Base-by-base conservation (phyloP, 2,113 vertebrate species). In the Ivindomyrus marchei region DNA sequence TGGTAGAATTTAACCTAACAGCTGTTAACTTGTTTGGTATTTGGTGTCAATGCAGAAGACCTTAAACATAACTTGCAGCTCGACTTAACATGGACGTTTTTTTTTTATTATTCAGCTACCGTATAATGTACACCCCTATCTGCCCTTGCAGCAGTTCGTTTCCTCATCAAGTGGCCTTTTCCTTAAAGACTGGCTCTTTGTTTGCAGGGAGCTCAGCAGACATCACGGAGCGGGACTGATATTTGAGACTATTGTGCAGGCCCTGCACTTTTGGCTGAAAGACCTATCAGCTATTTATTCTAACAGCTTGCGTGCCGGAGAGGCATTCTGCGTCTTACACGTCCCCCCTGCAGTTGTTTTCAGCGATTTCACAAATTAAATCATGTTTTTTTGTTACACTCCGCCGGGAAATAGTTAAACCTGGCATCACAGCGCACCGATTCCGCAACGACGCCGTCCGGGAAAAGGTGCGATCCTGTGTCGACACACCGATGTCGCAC, bases 181-280 rank as follows among this genome's bases (percentile, higher is more conserved):
- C 91, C 92, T 93, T 90, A 87, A 94, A 96, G 93, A 94, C 94
- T 95, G 89, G 66, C 91, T 91, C 95, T 95, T 96, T 96, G 95
- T 95, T 94, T 92, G 88, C 90, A 90, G 90, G 56, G 88, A 49
- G 92, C 93, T 94, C 91, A 88, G 84, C 91, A 92, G 93, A 95
- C 92, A 93, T 7, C 90, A 91, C 90, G 85, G 90, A 90, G 92
- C 62, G 93, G 52, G 91, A 89, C 17, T 45, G 94, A 95, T 94
- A 95, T 95, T 90, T 94, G 95, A 96, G 91, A 94, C 94, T 85
- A 92, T 83, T 92, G 93, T 93, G 91, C 56, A 56, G 90, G 47
- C 91, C 86, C 93, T 90, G 90, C 88, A 91, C 85, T 89, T 84
- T 31, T 87, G 91, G 88, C 77, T 46, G 27, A 53, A 88, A 88